Evolutionary conservation across 30 jellyfish, hydroid and myxozoan genomes (phyloP), one percentile per base, ranked within the genome.

Genomic region (Hydractinia echinata): DNA sequence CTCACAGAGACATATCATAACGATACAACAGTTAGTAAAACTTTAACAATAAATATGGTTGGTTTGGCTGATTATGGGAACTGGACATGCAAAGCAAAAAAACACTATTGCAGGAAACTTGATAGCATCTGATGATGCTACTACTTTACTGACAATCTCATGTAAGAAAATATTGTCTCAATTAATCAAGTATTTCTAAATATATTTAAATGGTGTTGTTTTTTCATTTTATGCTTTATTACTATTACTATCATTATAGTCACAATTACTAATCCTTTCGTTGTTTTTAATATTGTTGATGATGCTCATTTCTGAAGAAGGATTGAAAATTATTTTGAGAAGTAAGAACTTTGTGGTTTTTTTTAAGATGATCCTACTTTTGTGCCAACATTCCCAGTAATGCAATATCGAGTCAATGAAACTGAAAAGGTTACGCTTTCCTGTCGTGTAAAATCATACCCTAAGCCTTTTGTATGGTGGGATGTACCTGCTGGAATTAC

Each of bases 21-120:
- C 49, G 81, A 4, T 8, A 71, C 81, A 15, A 7, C 55, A 71
- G 10, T 71, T 20, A 20, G 18, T 19, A 50, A 52, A 8, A 20
- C 18, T 50, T 71, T 71, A 58, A 71, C 81, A 8, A 71, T 50
- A 6, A 50, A 71, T 8, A 9, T 64, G 7, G 81, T 71, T 30
- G 60, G 51, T 15, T 48, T 71, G 15, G 44, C 55, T 20, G 81
- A 71, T 71, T 71, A 20, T 71, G 81, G 81, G 51, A 50, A 71
- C 30, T 71, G 81, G 81, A 71, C 81, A 71, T 71, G 81, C 67
- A 50, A 71, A 71, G 69, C 81, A 5, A 71, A 8, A n/a, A 9
- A 71, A 71, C 81, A 71, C 81, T 6, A 30, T 71, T 30, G 81
- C 69, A n/a, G 81, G 81, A 20, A 71, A 71, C 49, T 20, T 71